These are phyloP conservation scores for Eurois occulta DNA, from an alignment of 2,888 invertebrate genomes.

Conservation along the genomic window DNA sequence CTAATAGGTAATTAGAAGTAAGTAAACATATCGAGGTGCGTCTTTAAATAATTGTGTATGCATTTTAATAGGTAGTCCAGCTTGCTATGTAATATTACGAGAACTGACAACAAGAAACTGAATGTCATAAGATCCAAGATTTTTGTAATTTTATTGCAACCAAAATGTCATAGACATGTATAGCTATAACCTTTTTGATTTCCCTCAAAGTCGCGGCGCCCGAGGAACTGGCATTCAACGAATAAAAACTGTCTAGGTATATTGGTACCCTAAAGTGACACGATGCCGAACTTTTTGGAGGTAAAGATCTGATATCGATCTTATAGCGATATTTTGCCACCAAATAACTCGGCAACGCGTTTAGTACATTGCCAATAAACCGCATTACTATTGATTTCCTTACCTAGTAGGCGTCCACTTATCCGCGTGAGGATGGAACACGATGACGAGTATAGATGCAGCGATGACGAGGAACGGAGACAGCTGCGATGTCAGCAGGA, in stretches of 20 bases:
- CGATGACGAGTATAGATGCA: constrained; percentile 92
- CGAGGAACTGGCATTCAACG: neutral
- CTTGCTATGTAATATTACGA: neutral
- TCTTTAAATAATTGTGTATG: neutral
- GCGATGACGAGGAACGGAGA: constrained; percentile 92
- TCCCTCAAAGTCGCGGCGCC: neutral
- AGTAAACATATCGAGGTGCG: neutral
- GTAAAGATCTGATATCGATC: neutral
- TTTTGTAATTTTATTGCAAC: neutral
- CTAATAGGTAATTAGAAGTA: neutral
- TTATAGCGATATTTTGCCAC: neutral
- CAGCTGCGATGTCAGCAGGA: constrained; percentile 92
- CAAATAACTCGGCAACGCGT: neutral
- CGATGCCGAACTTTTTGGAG: neutral
- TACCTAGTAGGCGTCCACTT: constrained; percentile 97
- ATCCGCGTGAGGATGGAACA: constrained; percentile 95
- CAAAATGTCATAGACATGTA: neutral
- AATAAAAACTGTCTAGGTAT: neutral
- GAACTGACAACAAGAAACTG: neutral
- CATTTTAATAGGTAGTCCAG: neutral
- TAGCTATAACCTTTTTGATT: neutral
- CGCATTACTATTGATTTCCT: neutral
- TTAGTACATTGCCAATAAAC: neutral
- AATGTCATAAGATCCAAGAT: neutral
- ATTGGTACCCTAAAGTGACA: neutral